These are phyloP conservation scores for Gymnopithys bicolor DNA, from an alignment of 2,797 vertebrate species.

Conservation along the genomic window DNA sequence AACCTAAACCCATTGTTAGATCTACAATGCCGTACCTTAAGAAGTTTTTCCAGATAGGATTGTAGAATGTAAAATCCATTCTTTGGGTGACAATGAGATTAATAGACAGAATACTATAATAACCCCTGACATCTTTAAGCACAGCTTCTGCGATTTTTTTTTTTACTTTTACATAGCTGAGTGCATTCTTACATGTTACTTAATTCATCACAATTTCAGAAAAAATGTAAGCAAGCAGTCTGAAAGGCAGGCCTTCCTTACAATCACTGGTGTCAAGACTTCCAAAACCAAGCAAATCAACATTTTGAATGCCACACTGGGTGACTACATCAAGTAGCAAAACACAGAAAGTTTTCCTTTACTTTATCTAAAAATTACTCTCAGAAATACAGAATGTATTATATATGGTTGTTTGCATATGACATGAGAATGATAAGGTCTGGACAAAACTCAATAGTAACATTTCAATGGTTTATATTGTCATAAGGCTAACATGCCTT, in stretches of 20 bases:
- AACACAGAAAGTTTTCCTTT: not conserved
- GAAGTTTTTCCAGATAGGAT: not conserved
- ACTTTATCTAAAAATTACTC: not conserved
- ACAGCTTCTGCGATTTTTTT: not conserved
- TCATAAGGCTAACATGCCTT: not conserved
- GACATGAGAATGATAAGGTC: not conserved
- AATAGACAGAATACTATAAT: not conserved
- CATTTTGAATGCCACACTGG: not conserved
- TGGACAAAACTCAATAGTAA: constrained; percentile 1
- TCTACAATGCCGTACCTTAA: not conserved
- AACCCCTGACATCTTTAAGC: not conserved
- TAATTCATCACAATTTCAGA: not conserved
- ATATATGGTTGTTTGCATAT: constrained; percentile 1
- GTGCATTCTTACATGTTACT: not conserved
- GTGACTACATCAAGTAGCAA: not conserved
- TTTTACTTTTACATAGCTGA: not conserved
- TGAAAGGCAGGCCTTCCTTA: not conserved
- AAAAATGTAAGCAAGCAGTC: not conserved
- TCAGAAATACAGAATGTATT: not conserved
- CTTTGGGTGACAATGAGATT: not conserved
- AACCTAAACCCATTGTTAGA: not conserved
- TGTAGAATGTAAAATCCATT: not conserved
- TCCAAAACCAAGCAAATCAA: not conserved
- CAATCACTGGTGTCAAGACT: not conserved
- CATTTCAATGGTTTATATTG: not conserved